Evolutionary conservation across 2,113 vertebrate genomes (phyloP).

Genomic region (Mionectes macconnelli): DNA sequence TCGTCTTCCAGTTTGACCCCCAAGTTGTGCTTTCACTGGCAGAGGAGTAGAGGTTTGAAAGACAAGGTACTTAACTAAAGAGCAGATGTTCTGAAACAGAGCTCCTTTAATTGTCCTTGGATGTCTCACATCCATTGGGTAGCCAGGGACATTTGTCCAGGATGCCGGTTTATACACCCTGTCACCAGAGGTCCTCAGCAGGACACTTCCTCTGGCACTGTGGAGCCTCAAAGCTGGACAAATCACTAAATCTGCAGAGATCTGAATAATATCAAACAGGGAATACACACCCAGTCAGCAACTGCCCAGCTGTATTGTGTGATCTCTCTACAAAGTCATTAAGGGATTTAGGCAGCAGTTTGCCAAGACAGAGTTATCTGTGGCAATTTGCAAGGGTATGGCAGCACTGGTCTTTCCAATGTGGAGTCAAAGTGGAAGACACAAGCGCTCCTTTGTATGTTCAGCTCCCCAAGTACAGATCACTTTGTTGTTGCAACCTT

Average conservation of each 20-base stretch:
- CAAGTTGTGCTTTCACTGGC: background rate
- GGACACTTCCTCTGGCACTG: background rate
- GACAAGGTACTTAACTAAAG: background rate
- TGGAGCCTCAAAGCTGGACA: background rate
- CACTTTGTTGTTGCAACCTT: background rate
- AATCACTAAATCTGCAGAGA: background rate
- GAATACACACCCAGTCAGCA: background rate
- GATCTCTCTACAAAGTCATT: background rate
- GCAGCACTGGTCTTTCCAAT: background rate
- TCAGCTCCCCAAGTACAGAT: background rate
- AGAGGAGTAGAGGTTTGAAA: background rate
- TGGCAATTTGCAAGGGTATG: background rate
- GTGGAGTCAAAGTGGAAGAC: background rate
- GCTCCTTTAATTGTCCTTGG: background rate
- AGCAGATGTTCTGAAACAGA: background rate
- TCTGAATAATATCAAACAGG: background rate
- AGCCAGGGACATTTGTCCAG: background rate
- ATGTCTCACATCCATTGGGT: background rate
- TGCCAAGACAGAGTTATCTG: background rate
- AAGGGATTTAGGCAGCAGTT: background rate
- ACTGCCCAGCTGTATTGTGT: background rate
- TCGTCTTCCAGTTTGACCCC: background rate
- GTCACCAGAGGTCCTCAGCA: background rate
- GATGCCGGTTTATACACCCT: background rate
- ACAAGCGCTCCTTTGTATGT: background rate